Evolutionary conservation across 2,888 invertebrate genomes (phyloP), one percentile per base, ranked within the genome.

Genomic region (Morpho deidamia): DNA sequence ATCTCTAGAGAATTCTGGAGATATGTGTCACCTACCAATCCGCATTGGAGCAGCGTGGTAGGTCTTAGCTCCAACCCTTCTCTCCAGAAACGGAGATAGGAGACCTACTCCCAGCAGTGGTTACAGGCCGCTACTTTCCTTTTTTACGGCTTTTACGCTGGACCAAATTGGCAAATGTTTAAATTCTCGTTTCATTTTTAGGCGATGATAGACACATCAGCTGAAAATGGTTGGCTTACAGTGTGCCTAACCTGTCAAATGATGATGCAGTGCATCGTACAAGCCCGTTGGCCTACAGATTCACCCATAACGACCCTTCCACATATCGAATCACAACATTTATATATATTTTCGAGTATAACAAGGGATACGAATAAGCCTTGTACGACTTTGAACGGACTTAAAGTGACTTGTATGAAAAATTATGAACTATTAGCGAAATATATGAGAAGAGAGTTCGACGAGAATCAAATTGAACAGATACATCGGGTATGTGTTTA

Each of bases 141-240:
- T n/a, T n/a, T n/a, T n/a, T 23, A 23, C 23, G 2, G 3, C 23
- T 23, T 1, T 1, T 23, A 5, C 5, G 23, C 2, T 5, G 23
- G 23, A 23, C 4, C 23, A 3, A 23, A 47, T 54, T 9, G 14
- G 9, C 8, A 34, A 12, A 23, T 23, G 5, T 23, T 23, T 23
- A 23, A 23, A 23, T 23, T 23, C 23, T 40, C n/a, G n/a, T n/a
- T 42, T 51, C 59, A 7, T 49, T 81, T 83, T 11, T 85, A 98
- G 96, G 98, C 99, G 12, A 97, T 99, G 96, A 94, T 99, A 68
- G 99, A 99, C 83, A 94, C 97, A 9, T 93, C 94, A 42, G 96
- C 98, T 0, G 96, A 98, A 76, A 92, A 94, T 65, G 98, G 98
- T 45, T 99, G 97, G 97, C 86, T 99, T 7, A 91, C 93, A 7